phyloP scores from a whole-genome alignment of 1,140 invertebrate species.

The Drosophila subobscura region DNA sequence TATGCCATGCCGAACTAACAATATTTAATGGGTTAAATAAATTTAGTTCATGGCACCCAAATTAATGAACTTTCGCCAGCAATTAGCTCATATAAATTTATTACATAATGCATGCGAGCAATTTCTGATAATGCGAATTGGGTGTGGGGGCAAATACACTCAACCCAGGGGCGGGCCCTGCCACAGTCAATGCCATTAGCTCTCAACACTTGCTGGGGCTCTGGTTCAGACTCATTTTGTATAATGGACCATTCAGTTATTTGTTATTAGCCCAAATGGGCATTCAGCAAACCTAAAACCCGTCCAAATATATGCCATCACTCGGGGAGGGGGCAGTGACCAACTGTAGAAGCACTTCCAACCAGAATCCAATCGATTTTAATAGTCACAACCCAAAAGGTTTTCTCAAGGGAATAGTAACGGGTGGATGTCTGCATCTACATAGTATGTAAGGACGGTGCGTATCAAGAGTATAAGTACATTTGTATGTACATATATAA shows the following conservation, averaged over 20 bases:
- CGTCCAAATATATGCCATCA: slow-evolving; percentile 20
- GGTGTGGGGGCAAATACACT: slow-evolving; percentile 2
- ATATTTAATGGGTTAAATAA: slow-evolving; percentile 33
- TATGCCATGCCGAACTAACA: slow-evolving; percentile 17
- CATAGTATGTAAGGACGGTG: slow-evolving; percentile 11
- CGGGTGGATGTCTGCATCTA: neutral
- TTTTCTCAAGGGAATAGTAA: slow-evolving; percentile 21
- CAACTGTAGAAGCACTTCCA: slow-evolving; percentile 14
- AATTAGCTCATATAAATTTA: slow-evolving; percentile 55
- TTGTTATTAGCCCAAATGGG: slow-evolving; percentile 75
- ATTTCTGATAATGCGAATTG: slow-evolving; percentile 38
- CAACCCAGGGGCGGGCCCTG: slow-evolving; percentile 11
- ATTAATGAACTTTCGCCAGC: slow-evolving; percentile 55
- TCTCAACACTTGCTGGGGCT: slow-evolving; percentile 39
- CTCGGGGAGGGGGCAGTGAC: slow-evolving; percentile 2
- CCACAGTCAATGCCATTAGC: slow-evolving; percentile 36
- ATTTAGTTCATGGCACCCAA: slow-evolving; percentile 39
- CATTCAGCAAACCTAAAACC: slow-evolving; percentile 58
- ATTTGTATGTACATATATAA: no score
- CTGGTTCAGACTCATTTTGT: slow-evolving; percentile 47
- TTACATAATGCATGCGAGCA: slow-evolving; percentile 42
- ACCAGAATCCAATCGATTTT: slow-evolving; percentile 73
- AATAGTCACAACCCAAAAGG: slow-evolving; percentile 42
- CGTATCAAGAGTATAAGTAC: neutral
- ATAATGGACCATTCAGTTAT: slow-evolving; percentile 71